Evolutionary conservation across 2,113 vertebrate species (phyloP).

Genomic region (Microtus ochrogaster): DNA sequence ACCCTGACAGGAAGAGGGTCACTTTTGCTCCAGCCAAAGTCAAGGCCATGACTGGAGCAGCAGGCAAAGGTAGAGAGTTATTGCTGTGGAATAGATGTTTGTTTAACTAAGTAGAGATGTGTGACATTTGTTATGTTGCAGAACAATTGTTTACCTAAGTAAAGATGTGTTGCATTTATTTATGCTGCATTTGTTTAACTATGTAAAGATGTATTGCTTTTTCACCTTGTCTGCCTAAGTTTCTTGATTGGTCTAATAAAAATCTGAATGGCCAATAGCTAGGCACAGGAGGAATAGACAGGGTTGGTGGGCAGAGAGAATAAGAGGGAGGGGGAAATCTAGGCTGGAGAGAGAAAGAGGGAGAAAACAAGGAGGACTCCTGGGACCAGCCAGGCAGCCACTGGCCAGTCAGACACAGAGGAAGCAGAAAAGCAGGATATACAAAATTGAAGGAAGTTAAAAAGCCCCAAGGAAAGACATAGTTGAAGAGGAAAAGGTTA

Average conservation of each 20-base stretch:
- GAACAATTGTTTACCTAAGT: background rate
- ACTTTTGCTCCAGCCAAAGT: background rate
- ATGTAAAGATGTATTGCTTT: background rate
- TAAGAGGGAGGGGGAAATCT: background rate
- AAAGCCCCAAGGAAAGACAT: background rate
- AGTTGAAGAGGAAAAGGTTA: background rate
- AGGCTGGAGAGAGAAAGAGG: background rate
- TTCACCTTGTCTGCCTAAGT: background rate
- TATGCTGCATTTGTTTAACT: background rate
- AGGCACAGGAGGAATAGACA: background rate
- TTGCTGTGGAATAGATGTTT: background rate
- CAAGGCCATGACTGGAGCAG: background rate
- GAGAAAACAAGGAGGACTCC: background rate
- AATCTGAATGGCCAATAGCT: background rate
- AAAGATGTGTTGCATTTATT: background rate
- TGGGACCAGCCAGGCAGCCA: background rate
- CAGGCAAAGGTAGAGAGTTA: background rate
- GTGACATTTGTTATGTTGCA: background rate
- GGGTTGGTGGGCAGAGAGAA: background rate
- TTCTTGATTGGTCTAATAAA: too few relatives aligned
- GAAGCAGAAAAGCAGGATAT: background rate
- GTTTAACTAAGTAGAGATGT: background rate
- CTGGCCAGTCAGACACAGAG: background rate
- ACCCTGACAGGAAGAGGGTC: background rate
- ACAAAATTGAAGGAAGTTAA: background rate